Percentiles rank a stretch among this genome's conserved stretches.
These are phyloP conservation scores for Acheta domesticus DNA, from an alignment of 2,888 invertebrate genomes.

Conservation along the genomic window DNA sequence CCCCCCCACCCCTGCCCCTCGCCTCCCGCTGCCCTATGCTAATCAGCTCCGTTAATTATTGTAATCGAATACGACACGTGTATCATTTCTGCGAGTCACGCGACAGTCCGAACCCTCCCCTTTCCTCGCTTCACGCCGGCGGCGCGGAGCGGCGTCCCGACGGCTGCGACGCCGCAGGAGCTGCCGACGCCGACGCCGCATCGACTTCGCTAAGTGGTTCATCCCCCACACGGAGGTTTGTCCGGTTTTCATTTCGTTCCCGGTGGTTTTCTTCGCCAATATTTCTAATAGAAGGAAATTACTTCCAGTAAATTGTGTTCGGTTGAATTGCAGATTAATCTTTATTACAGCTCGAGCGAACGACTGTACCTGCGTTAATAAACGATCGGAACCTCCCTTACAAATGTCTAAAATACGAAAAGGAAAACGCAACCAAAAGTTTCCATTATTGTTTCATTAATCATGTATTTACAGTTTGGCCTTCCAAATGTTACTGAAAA, in stretches of 20 bases:
- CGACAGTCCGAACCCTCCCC: neutral
- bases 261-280: neutral
- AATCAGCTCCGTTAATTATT: constrained; percentile 8
- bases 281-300: constrained; percentile 18
- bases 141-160: neutral
- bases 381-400: too few species aligned
- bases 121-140: neutral
- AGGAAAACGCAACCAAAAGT: too few species aligned
- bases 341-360: neutral
- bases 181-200: neutral
- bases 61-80: constrained; percentile 18
- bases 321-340: constrained; percentile 18
- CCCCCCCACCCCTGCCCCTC: neutral
- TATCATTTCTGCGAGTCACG: constrained; percentile 1
- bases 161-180: neutral
- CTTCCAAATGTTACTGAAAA: too few species aligned
- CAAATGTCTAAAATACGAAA: too few species aligned
- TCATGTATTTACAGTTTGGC: too few species aligned
- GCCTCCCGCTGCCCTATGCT: neutral
- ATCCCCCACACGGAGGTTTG: too few species aligned
- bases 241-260: neutral
- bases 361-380: too few species aligned
- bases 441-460: too few species aligned
- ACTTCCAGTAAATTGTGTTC: constrained; percentile 10
- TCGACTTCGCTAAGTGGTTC: neutral